Percentiles rank a stretch among this genome's conserved stretches.
Conservation (phyloP, 1,140 invertebrate genomes). For the Drosophila quadrilineata region DNA sequence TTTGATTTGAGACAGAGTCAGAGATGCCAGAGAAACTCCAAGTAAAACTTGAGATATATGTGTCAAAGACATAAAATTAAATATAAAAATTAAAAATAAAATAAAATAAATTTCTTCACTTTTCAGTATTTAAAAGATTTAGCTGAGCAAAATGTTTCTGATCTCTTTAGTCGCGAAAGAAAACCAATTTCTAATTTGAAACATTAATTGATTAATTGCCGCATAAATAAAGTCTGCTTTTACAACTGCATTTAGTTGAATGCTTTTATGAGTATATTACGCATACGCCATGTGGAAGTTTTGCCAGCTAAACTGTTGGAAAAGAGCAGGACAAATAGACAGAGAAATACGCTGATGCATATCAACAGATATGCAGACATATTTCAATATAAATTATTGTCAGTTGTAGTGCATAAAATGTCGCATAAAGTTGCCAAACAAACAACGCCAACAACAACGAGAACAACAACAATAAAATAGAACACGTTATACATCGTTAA, state of each 20-base stretch:
- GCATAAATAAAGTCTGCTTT: no score
- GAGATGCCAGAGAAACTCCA: neutral
- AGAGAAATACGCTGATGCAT: conserved; percentile 17
- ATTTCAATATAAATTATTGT: conserved; percentile 77
- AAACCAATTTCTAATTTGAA: no score
- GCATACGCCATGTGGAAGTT: conserved; percentile 2
- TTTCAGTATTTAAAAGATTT: no score
- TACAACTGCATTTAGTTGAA: no score
- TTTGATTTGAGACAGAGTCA: neutral
- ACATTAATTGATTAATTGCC: no score
- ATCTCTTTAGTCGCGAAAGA: no score
- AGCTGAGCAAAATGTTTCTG: no score
- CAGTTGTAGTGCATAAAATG: conserved; percentile 69
- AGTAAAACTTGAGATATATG: neutral
- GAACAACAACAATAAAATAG: conserved; percentile 27
- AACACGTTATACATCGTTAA: conserved; percentile 70
- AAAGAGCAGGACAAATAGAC: neutral
- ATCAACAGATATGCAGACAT: conserved; percentile 31
- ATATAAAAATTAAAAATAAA: no score
- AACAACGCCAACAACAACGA: conserved; percentile 39
- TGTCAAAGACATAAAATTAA: no score
- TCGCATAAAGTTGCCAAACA: conserved; percentile 53
- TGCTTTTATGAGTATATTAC: neutral
- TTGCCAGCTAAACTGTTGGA: neutral
- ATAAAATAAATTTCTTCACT: no score